These are phyloP conservation scores for Ennomos fuscantarius DNA, from an alignment of 2,888 invertebrate species.

Conservation along the genomic window DNA sequence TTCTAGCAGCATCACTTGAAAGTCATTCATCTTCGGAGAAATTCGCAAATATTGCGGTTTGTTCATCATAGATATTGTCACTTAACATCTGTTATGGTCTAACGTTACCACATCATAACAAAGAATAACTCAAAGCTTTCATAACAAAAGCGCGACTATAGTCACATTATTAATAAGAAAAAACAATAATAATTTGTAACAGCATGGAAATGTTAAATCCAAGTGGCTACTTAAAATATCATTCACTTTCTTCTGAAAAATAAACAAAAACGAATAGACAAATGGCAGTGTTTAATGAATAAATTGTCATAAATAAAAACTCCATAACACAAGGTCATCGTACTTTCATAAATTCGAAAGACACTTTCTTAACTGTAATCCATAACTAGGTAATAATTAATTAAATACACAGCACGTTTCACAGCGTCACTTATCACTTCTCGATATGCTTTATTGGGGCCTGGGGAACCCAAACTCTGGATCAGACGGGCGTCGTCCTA, in stretches of 20 bases:
- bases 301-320: conserved; percentile 80
- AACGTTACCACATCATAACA: too few species aligned
- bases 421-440: conserved; percentile 75
- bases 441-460: conserved; percentile 78
- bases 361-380: conserved; percentile 58
- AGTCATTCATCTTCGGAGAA: too few species aligned
- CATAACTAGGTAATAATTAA: conserved; percentile 51
- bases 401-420: conserved; percentile 61
- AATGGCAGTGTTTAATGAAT: conserved; percentile 82
- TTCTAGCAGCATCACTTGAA: too few species aligned
- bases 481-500: conserved; percentile 86
- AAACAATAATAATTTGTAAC: too few species aligned
- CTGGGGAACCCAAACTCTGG: conserved; percentile 53
- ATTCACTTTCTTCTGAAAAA: neutral
- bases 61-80: too few species aligned
- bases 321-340: conserved; percentile 69
- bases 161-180: too few species aligned
- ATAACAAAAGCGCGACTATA: too few species aligned
- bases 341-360: conserved; percentile 80
- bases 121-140: too few species aligned
- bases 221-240: too few species aligned
- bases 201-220: too few species aligned
- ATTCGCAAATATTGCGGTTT: too few species aligned
- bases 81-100: too few species aligned
- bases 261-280: conserved; percentile 56